Conservation (phyloP, 2,888 invertebrate species). For the Drosophila mercatorum region DNA sequence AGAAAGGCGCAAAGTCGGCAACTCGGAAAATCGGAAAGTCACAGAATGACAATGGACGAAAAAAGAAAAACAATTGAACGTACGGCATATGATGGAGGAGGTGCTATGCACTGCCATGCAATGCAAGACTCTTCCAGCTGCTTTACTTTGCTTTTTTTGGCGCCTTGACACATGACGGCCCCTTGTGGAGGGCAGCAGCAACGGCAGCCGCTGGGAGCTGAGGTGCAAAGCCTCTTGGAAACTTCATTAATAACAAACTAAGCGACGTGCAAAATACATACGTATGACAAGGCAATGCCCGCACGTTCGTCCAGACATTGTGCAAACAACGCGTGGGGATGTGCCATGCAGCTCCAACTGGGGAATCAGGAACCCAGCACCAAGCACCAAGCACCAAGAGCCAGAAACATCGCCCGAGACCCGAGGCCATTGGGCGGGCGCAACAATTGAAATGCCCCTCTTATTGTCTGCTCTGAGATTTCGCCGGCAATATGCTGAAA, state of each 20-base stretch:
- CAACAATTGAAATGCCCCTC: slow-evolving; percentile 40
- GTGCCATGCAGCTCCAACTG: slow-evolving; percentile 14
- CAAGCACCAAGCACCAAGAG: neutral
- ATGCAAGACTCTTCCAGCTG: slow-evolving; percentile 34
- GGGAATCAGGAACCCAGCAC: neutral
- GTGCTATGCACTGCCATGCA: slow-evolving; percentile 19
- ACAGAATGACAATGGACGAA: slow-evolving; percentile 48
- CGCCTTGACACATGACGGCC: slow-evolving; percentile 40
- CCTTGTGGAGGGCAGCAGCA: slow-evolving; percentile 30
- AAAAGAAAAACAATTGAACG: slow-evolving; percentile 13
- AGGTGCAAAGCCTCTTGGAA: slow-evolving; percentile 57
- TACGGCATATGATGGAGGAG: slow-evolving; percentile 1
- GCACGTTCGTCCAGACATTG: slow-evolving; percentile 45
- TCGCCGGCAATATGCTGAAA: slow-evolving; percentile 18
- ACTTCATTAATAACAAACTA: slow-evolving; percentile 79
- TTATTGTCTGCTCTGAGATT: slow-evolving; percentile 48
- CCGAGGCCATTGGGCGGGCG: slow-evolving; percentile 15
- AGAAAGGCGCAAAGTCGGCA: slow-evolving; percentile 59
- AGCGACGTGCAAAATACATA: slow-evolving; percentile 56
- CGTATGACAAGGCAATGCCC: slow-evolving; percentile 56
- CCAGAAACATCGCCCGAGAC: slow-evolving; percentile 22
- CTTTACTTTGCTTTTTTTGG: slow-evolving; percentile 14
- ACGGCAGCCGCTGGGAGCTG: slow-evolving; percentile 10
- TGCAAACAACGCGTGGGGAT: slow-evolving; percentile 13
- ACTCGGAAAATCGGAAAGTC: slow-evolving; percentile 18